phyloP scores from a whole-genome alignment of 2,113 vertebrate genomes.

The Festucalex cinctus region DNA sequence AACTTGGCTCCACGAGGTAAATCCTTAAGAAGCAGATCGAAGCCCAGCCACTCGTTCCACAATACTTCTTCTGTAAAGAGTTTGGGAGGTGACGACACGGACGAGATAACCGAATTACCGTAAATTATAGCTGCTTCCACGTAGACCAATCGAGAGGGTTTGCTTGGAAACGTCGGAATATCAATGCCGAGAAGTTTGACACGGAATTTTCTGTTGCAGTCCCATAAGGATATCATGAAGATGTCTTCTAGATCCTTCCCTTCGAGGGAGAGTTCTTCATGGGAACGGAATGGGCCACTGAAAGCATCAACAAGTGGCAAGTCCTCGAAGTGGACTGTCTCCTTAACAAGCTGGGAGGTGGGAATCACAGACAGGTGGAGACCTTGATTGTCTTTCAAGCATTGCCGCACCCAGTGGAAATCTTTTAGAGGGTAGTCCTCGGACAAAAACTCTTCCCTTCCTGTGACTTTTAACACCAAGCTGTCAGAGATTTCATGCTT shows the following conservation, averaged over 20 bases:
- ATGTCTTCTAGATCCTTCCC: conserved; percentile 72
- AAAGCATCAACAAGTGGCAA: conserved; percentile 72
- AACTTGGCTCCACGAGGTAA: conserved; percentile 73
- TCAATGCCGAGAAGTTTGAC: conserved; percentile 77
- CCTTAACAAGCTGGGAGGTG: conserved; percentile 43
- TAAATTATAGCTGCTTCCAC: conserved; percentile 71
- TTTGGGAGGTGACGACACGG: conserved; percentile 60
- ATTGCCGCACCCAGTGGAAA: conserved; percentile 73
- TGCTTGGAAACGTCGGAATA: conserved; percentile 61
- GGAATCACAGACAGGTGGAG: conserved; percentile 66
- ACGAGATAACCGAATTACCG: conserved; percentile 66
- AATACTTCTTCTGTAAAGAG: conserved; percentile 70
- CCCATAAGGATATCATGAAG: conserved; percentile 75
- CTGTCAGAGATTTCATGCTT: conserved; percentile 9
- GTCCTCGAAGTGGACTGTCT: conserved; percentile 55
- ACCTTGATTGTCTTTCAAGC: conserved; percentile 62
- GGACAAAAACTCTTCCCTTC: conserved; percentile 72
- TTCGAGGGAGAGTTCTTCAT: conserved; percentile 67
- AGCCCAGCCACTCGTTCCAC: conserved; percentile 77
- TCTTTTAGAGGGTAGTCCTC: conserved; percentile 57
- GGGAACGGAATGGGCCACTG: conserved; percentile 68
- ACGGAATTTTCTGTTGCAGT: conserved; percentile 71
- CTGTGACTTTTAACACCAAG: conserved; percentile 69
- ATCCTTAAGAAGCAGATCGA: conserved; percentile 69
- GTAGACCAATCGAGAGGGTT: conserved; percentile 54